These are phyloP conservation scores for Pristionchus fissidentatus DNA, from an alignment of 2,888 invertebrate genomes.

Conservation along the genomic window DNA sequence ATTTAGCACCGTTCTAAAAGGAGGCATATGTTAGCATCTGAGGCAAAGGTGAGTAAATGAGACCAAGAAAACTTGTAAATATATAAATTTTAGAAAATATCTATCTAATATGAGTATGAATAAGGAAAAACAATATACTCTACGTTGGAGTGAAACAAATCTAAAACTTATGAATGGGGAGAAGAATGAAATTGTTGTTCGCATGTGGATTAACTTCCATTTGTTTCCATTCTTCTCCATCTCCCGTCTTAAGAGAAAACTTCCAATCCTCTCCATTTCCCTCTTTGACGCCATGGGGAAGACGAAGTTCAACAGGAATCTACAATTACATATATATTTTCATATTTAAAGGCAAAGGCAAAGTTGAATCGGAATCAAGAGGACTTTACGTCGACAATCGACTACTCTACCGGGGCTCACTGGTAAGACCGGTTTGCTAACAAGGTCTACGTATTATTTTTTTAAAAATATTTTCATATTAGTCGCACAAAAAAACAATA, in stretches of 20 bases:
- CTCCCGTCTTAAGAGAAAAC: conserved; percentile 78
- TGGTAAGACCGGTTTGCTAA: too few species aligned
- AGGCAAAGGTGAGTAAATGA: too few species aligned
- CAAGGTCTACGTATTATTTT: too few species aligned
- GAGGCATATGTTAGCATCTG: not conserved
- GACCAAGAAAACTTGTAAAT: too few species aligned
- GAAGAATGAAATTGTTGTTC: conserved; percentile 59
- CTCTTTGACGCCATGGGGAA: conserved; percentile 82
- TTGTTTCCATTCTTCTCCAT: conserved; percentile 69
- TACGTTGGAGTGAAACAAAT: not conserved
- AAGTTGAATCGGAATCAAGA: too few species aligned
- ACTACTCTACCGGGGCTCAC: too few species aligned
- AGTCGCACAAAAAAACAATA: too few species aligned
- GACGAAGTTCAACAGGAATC: conserved; percentile 90
- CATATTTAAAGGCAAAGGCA: too few species aligned
- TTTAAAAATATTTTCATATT: too few species aligned
- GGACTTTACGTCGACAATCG: too few species aligned
- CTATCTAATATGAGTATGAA: not conserved
- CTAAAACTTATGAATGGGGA: conserved; percentile 64
- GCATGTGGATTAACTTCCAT: conserved; percentile 60
- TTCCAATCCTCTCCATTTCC: conserved; percentile 76
- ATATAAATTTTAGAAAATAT: not conserved
- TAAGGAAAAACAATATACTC: not conserved
- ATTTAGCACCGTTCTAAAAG: conserved; percentile 19
- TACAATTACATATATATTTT: too few species aligned